phyloP scores from a whole-genome alignment of 2,113 vertebrate genomes.

The Pithys albifrons region DNA sequence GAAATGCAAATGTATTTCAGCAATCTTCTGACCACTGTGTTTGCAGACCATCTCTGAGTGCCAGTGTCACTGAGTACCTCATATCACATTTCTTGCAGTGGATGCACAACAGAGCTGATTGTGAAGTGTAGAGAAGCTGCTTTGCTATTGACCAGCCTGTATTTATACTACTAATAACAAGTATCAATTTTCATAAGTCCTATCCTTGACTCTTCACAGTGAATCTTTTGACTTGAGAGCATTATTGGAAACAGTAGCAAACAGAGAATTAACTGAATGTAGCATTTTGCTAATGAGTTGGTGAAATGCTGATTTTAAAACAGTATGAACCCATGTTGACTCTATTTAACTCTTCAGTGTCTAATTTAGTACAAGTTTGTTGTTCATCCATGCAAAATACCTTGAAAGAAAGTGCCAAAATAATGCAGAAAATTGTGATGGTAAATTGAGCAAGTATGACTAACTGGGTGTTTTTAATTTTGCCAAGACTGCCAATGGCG shows the following conservation, averaged over 20 bases:
- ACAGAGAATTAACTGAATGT: neutral
- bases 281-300: neutral
- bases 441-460: neutral
- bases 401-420: neutral
- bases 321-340: neutral
- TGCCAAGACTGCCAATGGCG: slow-evolving; percentile 92
- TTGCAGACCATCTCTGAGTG: neutral
- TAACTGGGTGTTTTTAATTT: slow-evolving; percentile 1
- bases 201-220: neutral
- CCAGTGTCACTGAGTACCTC: neutral
- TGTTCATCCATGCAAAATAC: neutral
- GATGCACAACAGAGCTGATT: neutral
- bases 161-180: neutral
- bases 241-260: neutral
- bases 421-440: neutral
- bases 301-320: neutral
- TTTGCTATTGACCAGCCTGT: neutral
- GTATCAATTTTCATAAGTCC: neutral
- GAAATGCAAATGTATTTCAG: neutral
- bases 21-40: neutral
- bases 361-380: neutral
- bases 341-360: neutral
- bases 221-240: neutral
- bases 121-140: neutral
- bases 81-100: neutral